Percentiles rank a stretch among this genome's conserved stretches.
Evolutionary conservation across 2,113 vertebrate species (phyloP).

Genomic region (Odocoileus virginianus): DNA sequence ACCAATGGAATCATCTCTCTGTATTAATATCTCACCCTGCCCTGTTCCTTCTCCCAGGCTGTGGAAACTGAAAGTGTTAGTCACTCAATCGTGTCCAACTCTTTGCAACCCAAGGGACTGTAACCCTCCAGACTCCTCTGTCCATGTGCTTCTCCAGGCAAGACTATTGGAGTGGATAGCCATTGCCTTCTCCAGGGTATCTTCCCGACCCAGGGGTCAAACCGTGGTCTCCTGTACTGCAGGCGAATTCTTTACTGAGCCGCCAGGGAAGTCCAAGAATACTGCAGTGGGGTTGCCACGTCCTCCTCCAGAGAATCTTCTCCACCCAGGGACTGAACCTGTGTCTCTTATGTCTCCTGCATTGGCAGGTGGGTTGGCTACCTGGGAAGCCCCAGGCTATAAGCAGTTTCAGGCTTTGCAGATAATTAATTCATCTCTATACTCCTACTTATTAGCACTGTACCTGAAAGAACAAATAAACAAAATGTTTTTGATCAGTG

Average conservation of each 20-base stretch:
- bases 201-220: neutral
- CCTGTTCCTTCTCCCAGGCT: neutral
- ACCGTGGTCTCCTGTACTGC: neutral
- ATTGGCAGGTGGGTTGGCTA: neutral
- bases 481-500: fast-evolving
- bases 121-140: neutral
- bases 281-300: neutral
- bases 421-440: neutral
- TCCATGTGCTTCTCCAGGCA: neutral
- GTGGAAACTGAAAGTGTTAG: neutral
- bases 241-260: neutral
- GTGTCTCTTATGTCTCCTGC: neutral
- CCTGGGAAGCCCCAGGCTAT: neutral
- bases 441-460: neutral
- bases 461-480: neutral
- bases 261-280: neutral
- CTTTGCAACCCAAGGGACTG: neutral
- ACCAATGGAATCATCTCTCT: fast-evolving
- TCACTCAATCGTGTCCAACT: neutral
- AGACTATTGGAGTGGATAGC: neutral
- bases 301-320: neutral
- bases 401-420: neutral
- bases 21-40: fast-evolving
- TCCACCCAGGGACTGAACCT: neutral
- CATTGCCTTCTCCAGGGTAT: neutral